Percentiles rank a stretch among this genome's conserved stretches.
Evolutionary conservation across 2,888 invertebrate species (phyloP).

Genomic region (Apamea crenata): DNA sequence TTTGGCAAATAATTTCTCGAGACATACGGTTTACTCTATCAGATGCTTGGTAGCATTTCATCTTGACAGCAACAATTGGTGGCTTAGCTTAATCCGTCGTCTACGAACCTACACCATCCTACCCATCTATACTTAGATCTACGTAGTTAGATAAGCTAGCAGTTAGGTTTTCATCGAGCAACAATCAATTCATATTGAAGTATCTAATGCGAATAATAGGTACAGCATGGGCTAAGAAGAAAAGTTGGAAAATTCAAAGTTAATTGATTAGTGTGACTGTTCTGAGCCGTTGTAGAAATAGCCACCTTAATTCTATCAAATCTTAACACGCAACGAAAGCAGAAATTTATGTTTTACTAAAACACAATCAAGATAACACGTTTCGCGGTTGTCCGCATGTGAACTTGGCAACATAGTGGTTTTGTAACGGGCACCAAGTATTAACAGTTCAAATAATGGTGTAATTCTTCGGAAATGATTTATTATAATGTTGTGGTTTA

Average conservation of each 20-base stretch:
- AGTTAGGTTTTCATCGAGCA: neutral
- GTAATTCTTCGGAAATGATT: conserved; percentile 50
- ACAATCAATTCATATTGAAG: neutral
- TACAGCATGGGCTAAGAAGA: neutral
- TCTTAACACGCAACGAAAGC: conserved; percentile 14
- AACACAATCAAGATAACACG: conserved; percentile 53
- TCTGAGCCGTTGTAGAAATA: neutral
- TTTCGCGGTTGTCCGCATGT: neutral
- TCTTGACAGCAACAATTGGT: neutral
- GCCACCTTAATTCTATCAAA: conserved; percentile 17
- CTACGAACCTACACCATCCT: neutral
- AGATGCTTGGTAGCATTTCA: neutral
- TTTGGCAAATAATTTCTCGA: neutral
- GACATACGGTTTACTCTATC: neutral
- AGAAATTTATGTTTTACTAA: conserved; percentile 34
- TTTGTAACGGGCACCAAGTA: conserved; percentile 5
- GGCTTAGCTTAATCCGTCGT: neutral
- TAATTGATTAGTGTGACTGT: neutral
- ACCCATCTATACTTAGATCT: neutral
- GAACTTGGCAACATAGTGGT: neutral
- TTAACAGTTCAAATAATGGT: conserved; percentile 21
- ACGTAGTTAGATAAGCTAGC: neutral
- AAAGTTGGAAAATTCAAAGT: neutral
- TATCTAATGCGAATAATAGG: neutral
- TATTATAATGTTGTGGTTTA: conserved; percentile 21